Evolutionary conservation across 2,797 vertebrate species (phyloP), one percentile per base, ranked within the genome.

Genomic region (Sebastes elongatus): DNA sequence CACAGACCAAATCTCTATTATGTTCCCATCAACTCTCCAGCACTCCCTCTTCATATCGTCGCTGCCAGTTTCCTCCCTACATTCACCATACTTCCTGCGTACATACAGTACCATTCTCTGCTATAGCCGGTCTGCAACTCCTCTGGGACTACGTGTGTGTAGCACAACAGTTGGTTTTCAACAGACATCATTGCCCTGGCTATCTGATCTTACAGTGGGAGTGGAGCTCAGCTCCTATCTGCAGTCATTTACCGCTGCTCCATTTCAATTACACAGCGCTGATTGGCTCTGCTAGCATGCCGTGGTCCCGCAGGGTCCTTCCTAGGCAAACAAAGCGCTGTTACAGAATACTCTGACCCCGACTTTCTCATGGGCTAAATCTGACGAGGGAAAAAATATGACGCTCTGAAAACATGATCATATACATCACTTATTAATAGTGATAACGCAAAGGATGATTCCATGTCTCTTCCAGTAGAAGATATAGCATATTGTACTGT

Each of bases 31-130:
- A 59, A 61, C 55, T 71, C 46, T 49, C 33, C 42, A 42, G 5
- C n/a, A 52, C 14, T 61, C 27, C 67, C 18, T 69, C 28, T 59
- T 87, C 72, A 71, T 67, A 82, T 86, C 82, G 53, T 20, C 30
- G 10, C 55, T 59, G 73, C 35, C 83, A 74, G 81, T 71, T 82
- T 89, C 84, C 85, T 69, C 76, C 74, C 79, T 59, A 74, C 81
- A 90, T 89, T 89, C 89, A 91, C 72, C 33, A 64, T 28, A 87
- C 81, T 94, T 93, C 90, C 92, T 93, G 90, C 23, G 27, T 42
- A 72, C 55, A 81, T 74, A 73, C 57, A 82, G 82, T 62, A 70
- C 84, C 78, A 75, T 88, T 61, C 49, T 68, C 35, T 72, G 27
- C 28, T 57, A 18, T 18, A 64, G 68, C 64, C 83, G 90, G 65